Base-by-base conservation (phyloP, 2,797 vertebrate species). In the Merluccius polli region DNA sequence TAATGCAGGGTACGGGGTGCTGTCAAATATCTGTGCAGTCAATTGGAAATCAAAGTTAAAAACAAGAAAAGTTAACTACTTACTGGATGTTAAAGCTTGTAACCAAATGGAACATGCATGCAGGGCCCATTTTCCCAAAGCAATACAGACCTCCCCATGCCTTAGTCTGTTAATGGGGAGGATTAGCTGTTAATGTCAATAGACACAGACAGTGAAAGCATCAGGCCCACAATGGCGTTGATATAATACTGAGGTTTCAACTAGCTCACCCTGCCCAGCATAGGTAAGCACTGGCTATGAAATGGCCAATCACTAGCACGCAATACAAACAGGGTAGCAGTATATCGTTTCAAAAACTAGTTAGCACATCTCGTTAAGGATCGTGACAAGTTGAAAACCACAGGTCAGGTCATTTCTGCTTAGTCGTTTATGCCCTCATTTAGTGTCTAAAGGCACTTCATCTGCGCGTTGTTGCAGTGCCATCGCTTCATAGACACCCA, bases 391-490 rank as follows among this genome's bases (percentile, higher is more conserved):
- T n/a, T n/a, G n/a, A n/a, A n/a, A n/a, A 63, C 18, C 18, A 63
- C 52, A 21, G 52, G 18, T 63, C 52, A 4, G 3, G 18, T 52
- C 44, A 16, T 4, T 10, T 21, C 44, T 21, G 63, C n/a, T 67
- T 3, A 21, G n/a, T n/a, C 18, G 24, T n/a, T 27, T 16, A 94
- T 93, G 91, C 95, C 96, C 95, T 95, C 95, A 93, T 87, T 94
- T 94, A 96, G 96, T 97, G 95, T 96, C 96, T 95, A 21, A 97
- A 98, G 97, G 96, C 97, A 97, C 97, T 95, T 96, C 93, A 13
- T 93, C 91, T 94, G 92, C 92, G 12, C 38, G 11, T 59, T 10
- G 52, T 9, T 24, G n/a, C 44, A 21, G 44, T n/a, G 52, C 52
- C 52, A 24, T 27, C 7, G 59, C 59, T 65, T 27, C 59, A 27